Percentiles rank a stretch among this genome's conserved stretches.
phyloP scores from a whole-genome alignment of 2,113 vertebrate species.

The Stigmatopora argus region DNA sequence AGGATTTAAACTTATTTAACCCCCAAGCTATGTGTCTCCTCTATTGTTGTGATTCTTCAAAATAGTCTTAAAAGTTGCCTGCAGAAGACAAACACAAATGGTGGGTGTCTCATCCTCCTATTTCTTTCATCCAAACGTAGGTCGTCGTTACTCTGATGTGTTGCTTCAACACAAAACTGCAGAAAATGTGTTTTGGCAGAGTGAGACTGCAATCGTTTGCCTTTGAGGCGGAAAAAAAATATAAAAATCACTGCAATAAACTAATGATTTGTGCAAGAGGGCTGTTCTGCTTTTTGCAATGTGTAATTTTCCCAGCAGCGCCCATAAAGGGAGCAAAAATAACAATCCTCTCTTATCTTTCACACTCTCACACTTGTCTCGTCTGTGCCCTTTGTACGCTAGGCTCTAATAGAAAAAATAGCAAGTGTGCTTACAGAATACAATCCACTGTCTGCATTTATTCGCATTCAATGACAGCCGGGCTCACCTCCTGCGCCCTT shows the following conservation, averaged over 20 bases:
- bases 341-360: conserved; percentile 31
- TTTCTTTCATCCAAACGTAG: too few species aligned
- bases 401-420: conserved; percentile 16
- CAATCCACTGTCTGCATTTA: conserved; percentile 22
- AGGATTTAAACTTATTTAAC: not conserved
- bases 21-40: not conserved
- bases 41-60: not conserved
- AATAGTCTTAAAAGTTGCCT: too few species aligned
- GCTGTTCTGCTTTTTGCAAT: conserved; percentile 18
- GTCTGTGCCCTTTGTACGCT: conserved; percentile 26
- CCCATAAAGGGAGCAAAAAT: conserved; percentile 30
- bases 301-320: conserved; percentile 26
- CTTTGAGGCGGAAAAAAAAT: not conserved
- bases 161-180: not conserved
- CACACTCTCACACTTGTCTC: conserved; percentile 6
- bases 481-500: conserved; percentile 13
- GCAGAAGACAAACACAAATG: too few species aligned
- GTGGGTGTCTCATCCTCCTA: too few species aligned
- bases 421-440: conserved; percentile 24
- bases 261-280: conserved; percentile 31
- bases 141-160: conserved; percentile 4
- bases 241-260: conserved; percentile 35
- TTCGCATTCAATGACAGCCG: conserved; percentile 28
- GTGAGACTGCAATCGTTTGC: conserved; percentile 15
- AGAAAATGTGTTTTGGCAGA: conserved; percentile 12